Percentiles rank a stretch among this genome's conserved stretches.
Evolutionary conservation across 2,888 invertebrate genomes (phyloP).

Genomic region (Choristoneura rosaceana): DNA sequence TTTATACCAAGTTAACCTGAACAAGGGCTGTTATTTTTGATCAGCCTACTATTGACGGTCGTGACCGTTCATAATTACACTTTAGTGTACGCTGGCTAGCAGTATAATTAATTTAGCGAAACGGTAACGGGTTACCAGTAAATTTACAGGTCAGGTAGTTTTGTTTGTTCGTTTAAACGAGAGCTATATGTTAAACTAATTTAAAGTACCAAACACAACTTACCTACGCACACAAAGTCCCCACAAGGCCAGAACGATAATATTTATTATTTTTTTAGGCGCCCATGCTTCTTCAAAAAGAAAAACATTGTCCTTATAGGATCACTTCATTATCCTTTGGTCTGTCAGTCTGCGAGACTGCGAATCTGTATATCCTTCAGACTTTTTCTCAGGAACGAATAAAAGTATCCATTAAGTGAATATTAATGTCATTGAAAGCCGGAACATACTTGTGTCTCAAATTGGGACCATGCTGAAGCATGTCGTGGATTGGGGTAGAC

Average conservation of each 20-base stretch:
- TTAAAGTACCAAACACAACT: not conserved
- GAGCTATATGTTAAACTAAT: conserved; percentile 5
- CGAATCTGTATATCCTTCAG: too few relatives aligned
- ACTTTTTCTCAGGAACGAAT: too few relatives aligned
- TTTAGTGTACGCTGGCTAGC: conserved; percentile 12
- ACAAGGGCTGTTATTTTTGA: conserved; percentile 29
- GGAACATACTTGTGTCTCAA: too few relatives aligned
- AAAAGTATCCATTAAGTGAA: too few relatives aligned
- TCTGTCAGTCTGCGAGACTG: too few relatives aligned
- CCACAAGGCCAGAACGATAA: not conserved
- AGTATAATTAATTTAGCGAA: conserved; percentile 12
- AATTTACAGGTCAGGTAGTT: conserved; percentile 23
- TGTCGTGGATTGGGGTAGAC: too few relatives aligned
- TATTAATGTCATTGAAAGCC: too few relatives aligned
- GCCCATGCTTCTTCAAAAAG: too few relatives aligned
- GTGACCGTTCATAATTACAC: conserved; percentile 31
- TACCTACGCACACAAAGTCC: not conserved
- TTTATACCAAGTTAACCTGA: conserved; percentile 23
- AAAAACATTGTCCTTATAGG: too few relatives aligned
- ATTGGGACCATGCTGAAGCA: too few relatives aligned
- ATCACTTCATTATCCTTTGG: too few relatives aligned
- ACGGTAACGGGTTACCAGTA: conserved; percentile 6
- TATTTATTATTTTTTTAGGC: not conserved
- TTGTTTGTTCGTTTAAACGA: conserved; percentile 7
- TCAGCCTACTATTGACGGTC: conserved; percentile 21